Evolutionary conservation across 2,797 vertebrate species (phyloP), one percentile per base, ranked within the genome.

Genomic region (Enteromius mattozi): DNA sequence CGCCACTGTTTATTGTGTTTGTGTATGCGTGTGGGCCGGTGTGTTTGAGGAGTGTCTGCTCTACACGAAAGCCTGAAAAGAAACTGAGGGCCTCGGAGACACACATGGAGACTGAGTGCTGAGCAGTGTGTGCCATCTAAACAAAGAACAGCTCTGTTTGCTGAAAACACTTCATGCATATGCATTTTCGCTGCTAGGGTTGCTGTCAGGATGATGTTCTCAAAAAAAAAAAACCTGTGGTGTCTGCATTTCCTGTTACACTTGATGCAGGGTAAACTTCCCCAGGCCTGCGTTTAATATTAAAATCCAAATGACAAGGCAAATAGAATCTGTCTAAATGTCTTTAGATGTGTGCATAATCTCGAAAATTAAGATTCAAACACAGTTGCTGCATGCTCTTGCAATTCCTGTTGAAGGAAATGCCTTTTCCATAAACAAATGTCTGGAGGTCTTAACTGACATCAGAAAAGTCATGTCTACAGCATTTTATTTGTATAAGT

Each of bases 1-100:
- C 88, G 85, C 88, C 87, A 89, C 83, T 85, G 85, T 89, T 86
- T 83, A 88, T 86, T 89, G 86, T 89, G 86, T 86, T 80, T 54
- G 81, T 88, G 82, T 72, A 65, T 65, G 84, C 63, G 37, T 85
- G 84, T 85, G 84, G 70, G 84, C 37, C 45, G 16, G 78, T 75
- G 84, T 81, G 82, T 86, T 87, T 89, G 82, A 87, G 86, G 85
- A 86, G 88, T 85, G 87, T 86, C 85, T 74, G 83, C 66, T 42
- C 78, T 59, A 51, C 71, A 51, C 63, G 83, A 84, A 86, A 85
- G 69, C 78, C 82, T 74, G 84, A 81, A 80, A 77, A 85, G 79
- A 69, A 71, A 85, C 81, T 49, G 84, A 86, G 84, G 83, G 80
- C 80, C 78, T 80, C 75, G 78, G 86, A 83, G 71, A 85, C 77